Percentiles rank a stretch among this genome's conserved stretches.
These are phyloP conservation scores for Triplophysa rosa DNA, from an alignment of 2,113 vertebrate genomes.

Conservation along the genomic window DNA sequence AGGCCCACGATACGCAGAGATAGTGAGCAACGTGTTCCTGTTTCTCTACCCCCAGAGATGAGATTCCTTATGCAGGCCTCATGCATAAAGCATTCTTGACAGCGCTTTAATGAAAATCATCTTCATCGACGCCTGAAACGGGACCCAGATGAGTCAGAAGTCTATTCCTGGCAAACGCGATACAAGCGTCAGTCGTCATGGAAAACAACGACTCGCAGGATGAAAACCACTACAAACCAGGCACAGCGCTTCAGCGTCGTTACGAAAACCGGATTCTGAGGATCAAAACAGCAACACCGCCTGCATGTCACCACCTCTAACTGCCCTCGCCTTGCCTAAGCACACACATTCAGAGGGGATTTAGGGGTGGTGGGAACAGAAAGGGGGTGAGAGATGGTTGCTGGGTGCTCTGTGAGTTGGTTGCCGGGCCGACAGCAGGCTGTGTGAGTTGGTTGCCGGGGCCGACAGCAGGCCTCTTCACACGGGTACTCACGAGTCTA, in stretches of 20 bases:
- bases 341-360: conserved; percentile 64
- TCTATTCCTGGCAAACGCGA: conserved; percentile 31
- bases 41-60: conserved; percentile 26
- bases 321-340: conserved; percentile 46
- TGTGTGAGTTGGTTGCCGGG: conserved; percentile 55
- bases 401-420: conserved; percentile 75
- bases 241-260: background rate
- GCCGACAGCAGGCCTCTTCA: conserved; percentile 50
- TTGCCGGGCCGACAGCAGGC: conserved; percentile 55
- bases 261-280: conserved; percentile 16
- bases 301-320: conserved; percentile 32
- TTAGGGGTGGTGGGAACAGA: conserved; percentile 41
- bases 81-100: conserved; percentile 32
- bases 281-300: background rate
- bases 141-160: conserved; percentile 33
- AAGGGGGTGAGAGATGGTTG: conserved; percentile 58
- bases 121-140: conserved; percentile 18
- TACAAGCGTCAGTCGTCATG: conserved; percentile 33
- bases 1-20: background rate
- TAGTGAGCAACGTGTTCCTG: conserved; percentile 12
- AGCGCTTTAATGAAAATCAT: conserved; percentile 32
- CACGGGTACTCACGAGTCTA: conserved; percentile 97
- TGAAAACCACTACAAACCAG: conserved; percentile 31
- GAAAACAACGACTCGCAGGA: conserved; percentile 36
- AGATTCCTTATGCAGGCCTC: conserved; percentile 27